Conservation (phyloP, 2,113 vertebrate genomes). For the Chlamydotis undulata region DNA sequence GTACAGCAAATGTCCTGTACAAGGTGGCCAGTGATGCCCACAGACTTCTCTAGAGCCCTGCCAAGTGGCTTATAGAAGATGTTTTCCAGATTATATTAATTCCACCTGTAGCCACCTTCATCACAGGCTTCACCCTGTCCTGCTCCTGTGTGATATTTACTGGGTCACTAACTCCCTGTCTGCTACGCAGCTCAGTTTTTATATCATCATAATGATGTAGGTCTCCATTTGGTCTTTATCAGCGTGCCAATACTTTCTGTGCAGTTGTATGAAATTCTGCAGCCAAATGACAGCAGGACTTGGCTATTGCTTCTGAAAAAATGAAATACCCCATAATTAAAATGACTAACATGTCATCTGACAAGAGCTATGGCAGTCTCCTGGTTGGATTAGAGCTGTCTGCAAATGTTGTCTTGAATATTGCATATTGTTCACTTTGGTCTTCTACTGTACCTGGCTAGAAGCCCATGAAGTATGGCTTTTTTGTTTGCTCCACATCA, state of each 20-base stretch:
- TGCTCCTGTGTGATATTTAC: not conserved
- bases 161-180: not conserved
- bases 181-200: not conserved
- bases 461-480: not conserved
- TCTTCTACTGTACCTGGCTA: not conserved
- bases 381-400: not conserved
- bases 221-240: not conserved
- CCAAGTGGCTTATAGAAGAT: not conserved
- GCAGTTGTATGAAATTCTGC: not conserved
- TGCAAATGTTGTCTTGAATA: not conserved
- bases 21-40: not conserved
- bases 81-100: not conserved
- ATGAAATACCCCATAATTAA: not conserved
- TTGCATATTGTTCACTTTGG: not conserved
- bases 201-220: rapidly evolving
- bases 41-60: not conserved
- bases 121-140: not conserved
- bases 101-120: not conserved
- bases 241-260: rapidly evolving
- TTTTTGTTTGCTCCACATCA: not conserved
- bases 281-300: not conserved
- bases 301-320: not conserved
- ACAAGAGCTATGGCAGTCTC: not conserved
- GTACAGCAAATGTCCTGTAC: not conserved
- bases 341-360: not conserved